Evolutionary conservation across 2,113 vertebrate species (phyloP).

Genomic region (Gadus chalcogrammus): DNA sequence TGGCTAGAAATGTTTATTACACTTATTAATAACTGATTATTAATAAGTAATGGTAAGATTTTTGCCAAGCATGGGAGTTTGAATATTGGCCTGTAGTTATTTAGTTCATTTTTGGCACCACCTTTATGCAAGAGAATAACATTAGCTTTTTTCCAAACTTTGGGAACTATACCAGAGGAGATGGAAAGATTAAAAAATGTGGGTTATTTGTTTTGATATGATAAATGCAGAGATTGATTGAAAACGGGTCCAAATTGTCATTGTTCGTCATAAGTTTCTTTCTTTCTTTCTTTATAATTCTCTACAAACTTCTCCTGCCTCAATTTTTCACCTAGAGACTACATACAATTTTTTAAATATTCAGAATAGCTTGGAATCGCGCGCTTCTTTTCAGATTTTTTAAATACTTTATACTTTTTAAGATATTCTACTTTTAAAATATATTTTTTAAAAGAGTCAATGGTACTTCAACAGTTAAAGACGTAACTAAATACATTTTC

Average conservation of each 20-base stretch:
- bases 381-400: too few species aligned
- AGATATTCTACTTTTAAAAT: too few species aligned
- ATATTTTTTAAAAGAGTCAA: too few species aligned
- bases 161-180: neutral
- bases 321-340: too few species aligned
- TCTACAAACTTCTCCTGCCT: too few species aligned
- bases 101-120: neutral
- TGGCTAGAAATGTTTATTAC: neutral
- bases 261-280: too few species aligned
- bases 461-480: too few species aligned
- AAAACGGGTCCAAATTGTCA: neutral
- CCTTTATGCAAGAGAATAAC: neutral
- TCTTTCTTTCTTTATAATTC: too few species aligned
- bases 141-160: neutral
- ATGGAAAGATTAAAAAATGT: slow-evolving; percentile 1
- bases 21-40: neutral
- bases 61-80: neutral
- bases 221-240: neutral
- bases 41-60: neutral
- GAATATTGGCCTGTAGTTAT: neutral
- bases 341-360: too few species aligned
- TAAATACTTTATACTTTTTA: too few species aligned
- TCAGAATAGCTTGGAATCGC: too few species aligned
- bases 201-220: neutral
- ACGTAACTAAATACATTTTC: too few species aligned